Evolutionary conservation across 2,888 invertebrate genomes (phyloP), one percentile per base, ranked within the genome.

Genomic region (Neocrepidodera transversa): DNA sequence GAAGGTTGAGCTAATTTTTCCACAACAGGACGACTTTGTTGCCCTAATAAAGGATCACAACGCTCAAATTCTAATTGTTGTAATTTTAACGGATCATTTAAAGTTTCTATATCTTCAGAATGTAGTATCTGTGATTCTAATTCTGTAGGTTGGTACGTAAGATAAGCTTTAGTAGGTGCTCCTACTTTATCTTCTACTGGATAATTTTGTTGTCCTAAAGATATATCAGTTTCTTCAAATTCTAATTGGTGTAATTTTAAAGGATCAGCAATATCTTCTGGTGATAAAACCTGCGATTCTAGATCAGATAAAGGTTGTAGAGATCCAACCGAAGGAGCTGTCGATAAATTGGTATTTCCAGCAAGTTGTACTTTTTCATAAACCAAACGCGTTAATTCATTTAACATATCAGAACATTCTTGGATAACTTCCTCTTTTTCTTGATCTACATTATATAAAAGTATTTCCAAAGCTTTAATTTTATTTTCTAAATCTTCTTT

Each of bases 401-500:
- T 75, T 2, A 77, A 70, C 63, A 80, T 71, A 62, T 76, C 73
- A 26, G 77, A 73, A 55, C 79, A 79, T 65, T 79, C 77, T 6
- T 67, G 54, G 18, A 78, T 54, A 10, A 79, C 72, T 43, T 76
- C 74, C 20, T 79, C 76, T 53, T 79, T 79, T 66, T 79, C 79
- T 67, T 77, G 74, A 62, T 81, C 79, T 2, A 74, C 69, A 56
- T 76, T 76, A 40, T 77, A 79, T 32, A 82, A 70, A 58, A 81
- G 76, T 26, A 77, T 77, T 60, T 81, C 78, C 11, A 82, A 62
- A 1, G 76, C 74, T 62, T 76, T 75, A 2, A 81, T 71, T 71
- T 79, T 80, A 1, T 74, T 70, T 13, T 74, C 64, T 2, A 80
- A 63, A 18, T 74, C 71, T 43, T 73, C 71, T 49, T 78, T 78